Percentiles rank a stretch among this genome's conserved stretches.
Evolutionary conservation across 2,888 invertebrate species (phyloP).

Genomic region (Mythimna albipuncta): DNA sequence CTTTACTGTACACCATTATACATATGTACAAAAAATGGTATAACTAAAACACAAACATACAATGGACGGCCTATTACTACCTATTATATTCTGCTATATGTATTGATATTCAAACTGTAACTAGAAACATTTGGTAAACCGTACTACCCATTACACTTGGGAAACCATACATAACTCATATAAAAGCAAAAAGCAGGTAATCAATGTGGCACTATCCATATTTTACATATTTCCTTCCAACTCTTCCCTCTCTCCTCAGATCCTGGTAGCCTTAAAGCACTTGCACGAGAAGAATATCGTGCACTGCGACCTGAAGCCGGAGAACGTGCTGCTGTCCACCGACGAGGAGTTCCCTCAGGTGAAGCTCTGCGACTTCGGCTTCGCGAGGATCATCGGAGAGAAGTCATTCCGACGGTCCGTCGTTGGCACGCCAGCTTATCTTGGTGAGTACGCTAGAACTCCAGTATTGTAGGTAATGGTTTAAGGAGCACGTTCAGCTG

Average conservation of each 20-base stretch:
- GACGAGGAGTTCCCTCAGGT: constrained; percentile 99
- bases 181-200: no score
- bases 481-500: constrained; percentile 97
- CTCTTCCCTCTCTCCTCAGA: constrained; percentile 88
- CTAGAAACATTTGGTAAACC: no score
- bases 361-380: constrained; percentile 99
- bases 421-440: constrained; percentile 99
- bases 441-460: constrained; percentile 91
- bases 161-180: no score
- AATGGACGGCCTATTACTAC: no score
- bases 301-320: constrained; percentile 99
- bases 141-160: no score
- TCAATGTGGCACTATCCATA: no score
- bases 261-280: constrained; percentile 98
- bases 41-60: no score
- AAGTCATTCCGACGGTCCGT: constrained; percentile 99
- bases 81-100: no score
- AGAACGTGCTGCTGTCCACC: constrained; percentile 98
- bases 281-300: constrained; percentile 99
- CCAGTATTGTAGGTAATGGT: not conserved
- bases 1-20: no score
- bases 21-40: no score
- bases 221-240: no score
- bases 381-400: constrained; percentile 99
- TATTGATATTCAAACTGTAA: no score